Conservation (phyloP, 1,140 invertebrate species). For the Dendrolimus kikuchii region DNA sequence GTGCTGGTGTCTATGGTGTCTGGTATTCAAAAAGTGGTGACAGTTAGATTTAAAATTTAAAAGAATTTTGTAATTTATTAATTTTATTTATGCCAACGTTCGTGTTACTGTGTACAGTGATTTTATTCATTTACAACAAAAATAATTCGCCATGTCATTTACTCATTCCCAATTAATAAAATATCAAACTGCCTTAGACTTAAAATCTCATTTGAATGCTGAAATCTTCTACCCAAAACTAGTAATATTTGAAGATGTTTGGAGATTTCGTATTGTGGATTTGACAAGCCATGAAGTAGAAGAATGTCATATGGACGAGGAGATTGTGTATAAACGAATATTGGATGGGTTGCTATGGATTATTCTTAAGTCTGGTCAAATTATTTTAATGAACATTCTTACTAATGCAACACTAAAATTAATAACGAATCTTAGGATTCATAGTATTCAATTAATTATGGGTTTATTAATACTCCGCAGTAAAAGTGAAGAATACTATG, state of each 20-base stretch:
- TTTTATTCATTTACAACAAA: background rate
- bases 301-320: constrained; percentile 21
- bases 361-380: constrained; percentile 34
- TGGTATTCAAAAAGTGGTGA: no score
- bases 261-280: constrained; percentile 24
- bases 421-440: constrained; percentile 36
- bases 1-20: no score
- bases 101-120: no score
- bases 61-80: no score
- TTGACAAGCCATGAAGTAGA: constrained; percentile 16
- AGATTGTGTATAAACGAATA: constrained; percentile 33
- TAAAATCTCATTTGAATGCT: constrained; percentile 13
- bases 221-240: constrained; percentile 39
- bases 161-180: constrained; percentile 6
- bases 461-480: constrained; percentile 39
- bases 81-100: no score
- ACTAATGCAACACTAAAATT: constrained; percentile 25
- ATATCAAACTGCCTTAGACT: background rate
- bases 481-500: constrained; percentile 47
- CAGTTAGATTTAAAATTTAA: no score
- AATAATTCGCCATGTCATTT: constrained; percentile 8
- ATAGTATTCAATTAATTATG: constrained; percentile 20
- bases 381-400: constrained; percentile 31
- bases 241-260: constrained; percentile 36
- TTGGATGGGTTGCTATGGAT: constrained; percentile 42